A percentile compares a stretch with the other conserved stretches of the same genome.
Conservation (phyloP, 2,888 invertebrate species). For the Acronicta aceris region DNA sequence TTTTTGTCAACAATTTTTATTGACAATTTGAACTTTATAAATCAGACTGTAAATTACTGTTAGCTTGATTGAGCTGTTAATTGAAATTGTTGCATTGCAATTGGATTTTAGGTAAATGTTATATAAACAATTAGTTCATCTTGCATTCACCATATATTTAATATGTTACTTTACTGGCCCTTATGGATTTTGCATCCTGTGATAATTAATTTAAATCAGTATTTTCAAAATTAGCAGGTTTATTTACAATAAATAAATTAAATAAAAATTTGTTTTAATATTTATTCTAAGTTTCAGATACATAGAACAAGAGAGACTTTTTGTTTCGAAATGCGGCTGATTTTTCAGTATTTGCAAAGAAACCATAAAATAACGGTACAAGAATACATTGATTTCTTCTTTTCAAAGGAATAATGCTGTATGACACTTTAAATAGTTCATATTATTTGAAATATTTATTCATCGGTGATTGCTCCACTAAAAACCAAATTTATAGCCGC, state of each 20-base stretch:
- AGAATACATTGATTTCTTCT: not conserved
- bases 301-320: slow-evolving; percentile 27
- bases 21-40: slow-evolving; percentile 5
- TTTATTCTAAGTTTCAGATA: slow-evolving; percentile 45
- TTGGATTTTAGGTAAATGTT: slow-evolving; percentile 20
- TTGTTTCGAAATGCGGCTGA: slow-evolving; percentile 14
- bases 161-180: slow-evolving; percentile 64
- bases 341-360: slow-evolving; percentile 31
- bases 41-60: slow-evolving; percentile 17
- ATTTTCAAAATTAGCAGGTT: slow-evolving; percentile 71
- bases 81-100: too few relatives aligned
- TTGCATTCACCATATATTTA: slow-evolving; percentile 40
- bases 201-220: slow-evolving; percentile 73
- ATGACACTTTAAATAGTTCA: slow-evolving; percentile 16
- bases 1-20: not conserved
- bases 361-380: slow-evolving; percentile 8
- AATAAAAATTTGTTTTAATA: slow-evolving; percentile 36
- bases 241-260: slow-evolving; percentile 51
- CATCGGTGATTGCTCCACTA: slow-evolving; percentile 84
- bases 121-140: slow-evolving; percentile 20
- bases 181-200: slow-evolving; percentile 74
- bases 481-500: slow-evolving; percentile 97
- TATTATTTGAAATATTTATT: slow-evolving; percentile 55
- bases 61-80: slow-evolving; percentile 14
- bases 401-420: slow-evolving; percentile 4